Evolutionary conservation across 2,113 vertebrate species (phyloP), one percentile per base, ranked within the genome.

Genomic region (Tupaia tana): DNA sequence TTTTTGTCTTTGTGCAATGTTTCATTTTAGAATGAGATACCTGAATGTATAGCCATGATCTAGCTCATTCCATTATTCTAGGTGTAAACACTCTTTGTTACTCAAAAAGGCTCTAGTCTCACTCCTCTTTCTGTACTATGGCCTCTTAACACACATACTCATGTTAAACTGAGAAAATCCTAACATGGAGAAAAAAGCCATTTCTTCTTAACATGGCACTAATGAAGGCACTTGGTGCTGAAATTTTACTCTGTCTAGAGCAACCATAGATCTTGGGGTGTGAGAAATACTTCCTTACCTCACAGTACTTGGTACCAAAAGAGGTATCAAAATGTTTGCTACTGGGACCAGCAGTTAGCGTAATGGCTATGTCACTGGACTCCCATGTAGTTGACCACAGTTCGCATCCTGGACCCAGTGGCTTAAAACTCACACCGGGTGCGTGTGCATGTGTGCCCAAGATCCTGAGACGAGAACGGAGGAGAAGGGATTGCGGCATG

Each of bases 11-110:
- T 87, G 67, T 31, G 22, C 79, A 58, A 29, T 52, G 27, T 93
- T 88, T 82, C 43, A 64, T 77, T 94, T 94, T 81, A 90, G 82
- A 90, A 91, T 54, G 86, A 61, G 56, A 70, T n/a, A 56, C 19
- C 59, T 64, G n/a, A 61, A 79, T 82, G 91, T 64, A 77, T 69
- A 11, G 9, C 70, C 27, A n/a, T 3, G 5, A 70, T 4, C 74
- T 12, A 24, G n/a, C 31, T 94, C 14, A 83, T 70, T 80, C 43
- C 58, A 18, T 77, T 61, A 77, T 81, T 90, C 63, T 87, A 88
- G 31, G 63, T 64, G 0, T 71, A 87, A 92, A 85, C 19, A 69
- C 63, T 74, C 15, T 20, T 56, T 61, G 31, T 90, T 54, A 78
- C 25, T 80, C 29, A 20, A 83, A 27, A 19, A 80, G 70, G 81